Percentiles rank a stretch among this genome's conserved stretches.
Conservation (phyloP, 2,888 invertebrate species). For the Sminthurinus aureus region DNA sequence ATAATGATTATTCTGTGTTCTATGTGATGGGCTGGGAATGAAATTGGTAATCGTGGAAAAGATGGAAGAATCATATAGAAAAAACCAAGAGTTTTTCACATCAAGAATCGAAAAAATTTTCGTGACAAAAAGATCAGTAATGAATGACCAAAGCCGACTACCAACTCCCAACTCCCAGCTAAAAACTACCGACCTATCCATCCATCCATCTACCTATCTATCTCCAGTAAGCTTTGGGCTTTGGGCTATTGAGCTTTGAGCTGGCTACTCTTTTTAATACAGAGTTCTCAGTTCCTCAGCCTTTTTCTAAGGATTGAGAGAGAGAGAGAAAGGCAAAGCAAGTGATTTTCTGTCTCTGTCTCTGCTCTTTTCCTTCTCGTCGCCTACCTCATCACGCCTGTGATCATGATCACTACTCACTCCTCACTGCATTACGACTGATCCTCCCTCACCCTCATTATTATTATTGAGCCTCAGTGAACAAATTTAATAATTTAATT, state of each 20-base stretch:
- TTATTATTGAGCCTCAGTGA: slow-evolving; percentile 53
- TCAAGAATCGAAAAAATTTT: slow-evolving; percentile 21
- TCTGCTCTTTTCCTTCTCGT: slow-evolving; percentile 16
- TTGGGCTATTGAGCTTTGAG: too few species aligned
- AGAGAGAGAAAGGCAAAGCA: neutral
- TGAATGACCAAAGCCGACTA: slow-evolving; percentile 58
- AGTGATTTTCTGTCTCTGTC: slow-evolving; percentile 24
- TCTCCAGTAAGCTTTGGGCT: too few species aligned
- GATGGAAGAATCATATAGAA: neutral
- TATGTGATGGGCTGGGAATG: neutral
- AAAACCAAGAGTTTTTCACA: slow-evolving; percentile 26
- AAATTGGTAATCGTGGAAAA: neutral
- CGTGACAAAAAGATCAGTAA: slow-evolving; percentile 60
- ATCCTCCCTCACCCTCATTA: slow-evolving; percentile 49
- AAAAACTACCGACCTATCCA: too few species aligned
- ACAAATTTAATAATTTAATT: slow-evolving; percentile 60
- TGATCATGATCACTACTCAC: slow-evolving; percentile 23
- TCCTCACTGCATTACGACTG: slow-evolving; percentile 37
- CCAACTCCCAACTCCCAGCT: neutral
- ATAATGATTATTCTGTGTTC: too few species aligned
- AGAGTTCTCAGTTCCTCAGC: neutral
- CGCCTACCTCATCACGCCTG: slow-evolving; percentile 39
- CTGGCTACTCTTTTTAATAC: slow-evolving; percentile 27
- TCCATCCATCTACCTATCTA: too few species aligned
- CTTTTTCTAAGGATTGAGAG: slow-evolving; percentile 7